A percentile compares a stretch with the other conserved stretches of the same genome.
Evolutionary conservation across 2,888 invertebrate species (phyloP).

Genomic region (Chrysina gloriosa): DNA sequence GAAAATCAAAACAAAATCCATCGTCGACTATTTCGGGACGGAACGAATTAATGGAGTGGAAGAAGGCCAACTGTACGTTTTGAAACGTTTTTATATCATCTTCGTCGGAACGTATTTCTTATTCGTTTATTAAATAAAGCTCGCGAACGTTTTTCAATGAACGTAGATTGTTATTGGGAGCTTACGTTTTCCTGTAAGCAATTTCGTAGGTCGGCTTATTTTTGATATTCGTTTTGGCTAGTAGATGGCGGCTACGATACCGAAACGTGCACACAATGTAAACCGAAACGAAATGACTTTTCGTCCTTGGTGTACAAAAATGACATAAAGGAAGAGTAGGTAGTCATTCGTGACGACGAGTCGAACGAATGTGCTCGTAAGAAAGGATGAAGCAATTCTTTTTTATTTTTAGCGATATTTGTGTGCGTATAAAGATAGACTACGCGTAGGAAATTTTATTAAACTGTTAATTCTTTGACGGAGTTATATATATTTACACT

Average conservation of each 20-base stretch:
- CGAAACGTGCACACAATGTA: neutral
- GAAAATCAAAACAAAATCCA: slow-evolving; percentile 27
- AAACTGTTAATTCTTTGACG: neutral
- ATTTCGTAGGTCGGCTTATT: neutral
- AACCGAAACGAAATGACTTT: slow-evolving; percentile 7
- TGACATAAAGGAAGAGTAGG: neutral
- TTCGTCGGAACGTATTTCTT: neutral
- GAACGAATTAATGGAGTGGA: slow-evolving; percentile 19
- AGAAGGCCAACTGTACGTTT: slow-evolving; percentile 18
- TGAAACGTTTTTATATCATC: neutral
- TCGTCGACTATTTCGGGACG: slow-evolving; percentile 5
- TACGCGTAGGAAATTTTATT: neutral
- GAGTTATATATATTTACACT: neutral
- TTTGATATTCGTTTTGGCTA: neutral
- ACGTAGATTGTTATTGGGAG: too few species aligned
- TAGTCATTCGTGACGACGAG: neutral
- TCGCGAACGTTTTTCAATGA: slow-evolving; percentile 19
- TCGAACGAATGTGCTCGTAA: too few species aligned
- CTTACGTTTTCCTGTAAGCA: neutral
- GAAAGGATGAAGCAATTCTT: neutral
- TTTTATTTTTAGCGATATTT: neutral
- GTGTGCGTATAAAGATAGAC: neutral
- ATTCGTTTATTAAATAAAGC: neutral
- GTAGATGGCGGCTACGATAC: slow-evolving; percentile 17
- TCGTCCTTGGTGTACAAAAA: slow-evolving; percentile 23